Evolutionary conservation across 2,113 vertebrate genomes (phyloP).

Genomic region (Camelus bactrianus): DNA sequence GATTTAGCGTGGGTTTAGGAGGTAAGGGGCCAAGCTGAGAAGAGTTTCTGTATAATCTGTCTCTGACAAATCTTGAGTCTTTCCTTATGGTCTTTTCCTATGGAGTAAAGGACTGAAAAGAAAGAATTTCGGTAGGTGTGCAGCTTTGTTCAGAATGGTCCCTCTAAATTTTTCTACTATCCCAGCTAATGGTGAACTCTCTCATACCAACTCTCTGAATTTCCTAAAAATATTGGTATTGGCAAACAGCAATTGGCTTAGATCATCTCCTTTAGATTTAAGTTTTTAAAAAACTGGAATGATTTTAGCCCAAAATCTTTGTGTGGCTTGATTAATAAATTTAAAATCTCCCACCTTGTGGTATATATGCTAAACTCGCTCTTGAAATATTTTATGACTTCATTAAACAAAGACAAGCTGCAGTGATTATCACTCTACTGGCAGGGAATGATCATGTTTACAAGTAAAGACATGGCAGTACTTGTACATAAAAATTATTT

Average conservation of each 20-base stretch:
- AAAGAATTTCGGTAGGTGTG: not conserved
- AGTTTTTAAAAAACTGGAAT: conserved; percentile 11
- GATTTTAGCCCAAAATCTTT: conserved; percentile 13
- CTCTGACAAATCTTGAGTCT: not conserved
- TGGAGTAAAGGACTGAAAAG: not conserved
- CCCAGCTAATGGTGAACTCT: not conserved
- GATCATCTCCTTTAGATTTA: conserved; percentile 4
- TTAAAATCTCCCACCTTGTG: not conserved
- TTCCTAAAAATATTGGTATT: not conserved
- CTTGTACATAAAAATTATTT: not conserved
- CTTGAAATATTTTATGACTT: not conserved
- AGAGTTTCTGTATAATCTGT: not conserved
- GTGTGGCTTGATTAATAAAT: not conserved
- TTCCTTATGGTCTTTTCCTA: not conserved
- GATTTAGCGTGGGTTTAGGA: not conserved
- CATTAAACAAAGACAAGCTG: not conserved
- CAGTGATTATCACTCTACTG: not conserved
- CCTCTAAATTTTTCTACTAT: not conserved
- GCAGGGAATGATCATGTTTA: not conserved
- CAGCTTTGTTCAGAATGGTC: not conserved
- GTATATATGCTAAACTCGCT: not conserved
- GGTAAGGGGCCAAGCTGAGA: not conserved
- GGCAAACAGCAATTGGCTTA: not conserved
- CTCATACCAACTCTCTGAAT: not conserved
- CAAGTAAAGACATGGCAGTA: not conserved